These are phyloP conservation scores for Osmerus eperlanus DNA, from an alignment of 2,113 vertebrate genomes.

Conservation along the genomic window DNA sequence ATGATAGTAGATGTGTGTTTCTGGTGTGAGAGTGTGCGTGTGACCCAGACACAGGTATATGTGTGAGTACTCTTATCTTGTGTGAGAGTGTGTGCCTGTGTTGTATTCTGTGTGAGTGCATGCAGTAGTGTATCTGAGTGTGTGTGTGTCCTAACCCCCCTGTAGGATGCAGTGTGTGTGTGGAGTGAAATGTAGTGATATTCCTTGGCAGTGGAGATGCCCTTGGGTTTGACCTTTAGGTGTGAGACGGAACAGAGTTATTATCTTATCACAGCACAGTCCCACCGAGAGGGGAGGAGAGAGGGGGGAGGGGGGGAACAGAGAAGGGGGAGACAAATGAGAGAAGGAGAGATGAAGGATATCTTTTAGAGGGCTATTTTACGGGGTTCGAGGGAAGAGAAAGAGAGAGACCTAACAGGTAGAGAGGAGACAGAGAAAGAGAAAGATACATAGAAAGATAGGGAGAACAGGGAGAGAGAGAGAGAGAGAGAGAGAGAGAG, in stretches of 20 bases:
- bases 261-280: slow-evolving; percentile 10
- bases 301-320: background rate
- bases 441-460: too few species aligned
- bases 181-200: slow-evolving; percentile 42
- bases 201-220: slow-evolving; percentile 43
- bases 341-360: background rate
- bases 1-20: too few species aligned
- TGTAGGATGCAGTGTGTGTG: slow-evolving; percentile 11
- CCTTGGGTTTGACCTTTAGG: slow-evolving; percentile 44
- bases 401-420: background rate
- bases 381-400: background rate
- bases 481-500: background rate
- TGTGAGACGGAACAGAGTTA: slow-evolving; percentile 14
- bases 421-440: background rate
- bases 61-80: too few species aligned
- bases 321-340: background rate
- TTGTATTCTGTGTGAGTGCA: too few species aligned
- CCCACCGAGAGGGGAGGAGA: background rate
- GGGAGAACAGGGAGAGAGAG: too few species aligned
- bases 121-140: background rate
- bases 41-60: too few species aligned
- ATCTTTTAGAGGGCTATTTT: background rate
- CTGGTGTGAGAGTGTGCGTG: too few species aligned
- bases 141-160: slow-evolving; percentile 22
- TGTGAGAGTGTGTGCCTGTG: too few species aligned